Base-by-base conservation (phyloP, 2,113 vertebrate species). In the Grammomys surdaster region DNA sequence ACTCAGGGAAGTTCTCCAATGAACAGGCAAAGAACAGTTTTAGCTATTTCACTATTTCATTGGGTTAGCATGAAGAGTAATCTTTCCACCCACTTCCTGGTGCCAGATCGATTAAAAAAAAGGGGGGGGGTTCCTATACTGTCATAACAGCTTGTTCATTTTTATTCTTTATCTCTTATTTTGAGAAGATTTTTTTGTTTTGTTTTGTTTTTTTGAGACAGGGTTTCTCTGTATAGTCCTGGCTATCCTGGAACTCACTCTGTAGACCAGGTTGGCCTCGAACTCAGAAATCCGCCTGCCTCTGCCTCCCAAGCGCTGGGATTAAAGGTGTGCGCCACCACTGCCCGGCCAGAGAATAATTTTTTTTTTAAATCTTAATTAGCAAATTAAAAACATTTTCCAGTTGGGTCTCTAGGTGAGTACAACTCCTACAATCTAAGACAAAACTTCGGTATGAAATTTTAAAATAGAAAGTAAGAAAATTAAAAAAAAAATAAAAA, bases 401-500 rank as follows among this genome's bases (percentile, higher is more conserved):
- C 28, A 36, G 10, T 51, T 36, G 36, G 63, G 63, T 69, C 17
- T 28, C 40, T 51, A 87, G 33, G 63, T 69, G 31, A 43, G 28
- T 67, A 51, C 63, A 67, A 69, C 36, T 87, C 43, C 28, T 67
- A 48, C 14, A 87, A 87, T 22, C 63, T 67, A 86, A 86, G 43
- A 20, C 63, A 69, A 73, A 60, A 24, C 46, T 80, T 14, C 86
- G 31, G 28, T 63, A 76, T 1, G 84, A 40, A 84, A 91, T 91
- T 93, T 91, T 80, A 63, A 80, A 90, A 92, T 19, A 43, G 40
- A 43, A 88, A 89, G 40, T 24, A 46, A 33, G 33, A 14, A 89
- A 12, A 9, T 26, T 54, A 73, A 14, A 48, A 24, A 24, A 96
- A 80, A 89, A 76, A 96, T 77, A 88, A 22, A 73, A 73, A 63